phyloP scores from a whole-genome alignment of 2,113 vertebrate species.

The Pycnonotus jocosus region DNA sequence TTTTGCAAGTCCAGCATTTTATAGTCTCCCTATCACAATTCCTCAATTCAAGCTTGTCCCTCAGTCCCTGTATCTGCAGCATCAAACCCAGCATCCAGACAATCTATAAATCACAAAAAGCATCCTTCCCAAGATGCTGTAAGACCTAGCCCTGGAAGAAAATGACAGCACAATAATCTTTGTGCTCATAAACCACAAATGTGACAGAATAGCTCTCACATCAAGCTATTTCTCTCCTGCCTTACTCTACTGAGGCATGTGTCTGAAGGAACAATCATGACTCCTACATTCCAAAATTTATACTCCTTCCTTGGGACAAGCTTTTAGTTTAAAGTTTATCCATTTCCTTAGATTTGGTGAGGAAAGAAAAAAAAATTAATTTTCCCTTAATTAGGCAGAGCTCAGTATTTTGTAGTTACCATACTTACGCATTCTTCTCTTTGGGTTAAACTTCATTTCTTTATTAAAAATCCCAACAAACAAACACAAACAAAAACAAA shows the following conservation, averaged over 20 bases:
- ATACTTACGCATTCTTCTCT: not conserved
- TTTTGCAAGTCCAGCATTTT: not conserved
- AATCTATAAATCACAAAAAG: not conserved
- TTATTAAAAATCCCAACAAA: not conserved
- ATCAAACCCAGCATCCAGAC: not conserved
- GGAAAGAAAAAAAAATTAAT: not conserved
- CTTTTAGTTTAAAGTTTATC: not conserved
- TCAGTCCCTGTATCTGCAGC: not conserved
- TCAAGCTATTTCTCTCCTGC: not conserved
- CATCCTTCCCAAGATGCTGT: not conserved
- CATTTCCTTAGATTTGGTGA: not conserved
- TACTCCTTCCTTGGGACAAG: not conserved
- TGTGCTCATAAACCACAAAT: not conserved
- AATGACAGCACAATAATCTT: not conserved
- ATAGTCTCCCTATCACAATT: not conserved
- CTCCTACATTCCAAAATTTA: not conserved
- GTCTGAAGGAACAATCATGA: not conserved
- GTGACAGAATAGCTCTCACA: not conserved
- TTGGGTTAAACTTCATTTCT: not conserved
- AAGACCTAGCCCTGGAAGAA: not conserved
- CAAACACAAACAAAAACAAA: not conserved
- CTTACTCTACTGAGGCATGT: fast-evolving
- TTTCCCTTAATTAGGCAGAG: not conserved
- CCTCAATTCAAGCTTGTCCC: not conserved
- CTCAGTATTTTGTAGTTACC: not conserved